Evolutionary conservation across 2,888 invertebrate genomes (phyloP), one percentile per base, ranked within the genome.

Genomic region (Tinea trinotella): DNA sequence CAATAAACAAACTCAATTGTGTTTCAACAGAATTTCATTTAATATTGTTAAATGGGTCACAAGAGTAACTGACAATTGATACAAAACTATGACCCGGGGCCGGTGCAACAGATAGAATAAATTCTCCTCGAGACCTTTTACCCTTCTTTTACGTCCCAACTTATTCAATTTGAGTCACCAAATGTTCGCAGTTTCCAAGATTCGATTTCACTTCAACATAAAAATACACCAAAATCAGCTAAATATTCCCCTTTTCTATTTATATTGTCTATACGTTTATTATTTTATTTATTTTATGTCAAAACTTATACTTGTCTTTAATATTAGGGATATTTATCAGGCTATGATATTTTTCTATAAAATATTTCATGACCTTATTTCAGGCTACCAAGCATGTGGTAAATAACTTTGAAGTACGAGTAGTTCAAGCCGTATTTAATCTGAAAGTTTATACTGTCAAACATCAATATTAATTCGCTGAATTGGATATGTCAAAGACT

Each of bases 221-320:
- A 13, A 40, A 40, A 40, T 6, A 30, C 12, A n/a, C 7, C 40
- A 40, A 40, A 40, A 40, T 40, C 40, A 40, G 40, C 40, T n/a
- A 15, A 40, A 40, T 40, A 40, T 40, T 13, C 12, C 10, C 12
- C 10, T 24, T 24, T 5, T 24, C 24, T 9, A 12, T 9, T 7
- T 4, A 35, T 12, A 35, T 35, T 35, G 5, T 4, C 35, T 35
- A 35, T 22, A 5, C 7, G 22, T 7, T 7, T 3, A 22, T n/a
- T 22, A 22, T 30, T 30, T 7, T 30, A 30, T 30, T 30, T 30
- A 57, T 64, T 60, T 65, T 63, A 67, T 76, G 68, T 77, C 71
- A 69, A 60, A 64, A 61, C 64, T 64, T 68, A 65, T 68, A 70
- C 68, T 67, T 68, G 65, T 66, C 68, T 63, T 62, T 71, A 65